Base-by-base conservation (phyloP, 2,113 vertebrate species). In the Dasyurus viverrinus region DNA sequence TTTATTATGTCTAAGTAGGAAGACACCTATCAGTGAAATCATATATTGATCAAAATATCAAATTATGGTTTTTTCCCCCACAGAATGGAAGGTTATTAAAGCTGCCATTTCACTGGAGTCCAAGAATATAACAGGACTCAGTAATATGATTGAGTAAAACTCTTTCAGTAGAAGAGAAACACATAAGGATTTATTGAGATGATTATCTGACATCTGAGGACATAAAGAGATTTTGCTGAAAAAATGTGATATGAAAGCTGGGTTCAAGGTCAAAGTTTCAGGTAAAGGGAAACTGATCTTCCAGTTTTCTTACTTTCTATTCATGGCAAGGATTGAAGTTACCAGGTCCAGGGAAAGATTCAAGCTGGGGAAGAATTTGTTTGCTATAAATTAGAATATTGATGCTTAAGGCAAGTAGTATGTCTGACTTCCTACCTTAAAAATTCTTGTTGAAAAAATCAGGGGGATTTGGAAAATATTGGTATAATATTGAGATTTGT, bases 11-110 rank as follows among this genome's bases (percentile, higher is more conserved):
- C 68, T 42, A 84, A 84, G 19, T 42, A 84, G n/a, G n/a, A 84
- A 84, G 68, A 84, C 36, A 42, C 7, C 36, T 42, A 84, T 42
- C 68, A 84, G 68, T 84, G 68, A 42, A 84, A 84, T 84, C 68
- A 84, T 42, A 42, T n/a, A 42, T 84, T 84, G 94, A 97, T 95
- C 30, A 54, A 95, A 50, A 22, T 94, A 27, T 92, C 97, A 96
- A 96, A 96, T 97, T 95, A 96, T 90, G 14, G 54, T 94, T 96
- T 91, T 57, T 91, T 50, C 90, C 24, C 8, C 36, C 16, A 42
- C 1, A 84, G n/a, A 84, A 42, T 42, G n/a, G n/a, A 84, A 84
- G 19, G 6, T n/a, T n/a, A 76, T n/a, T 76, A 76, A 76, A 76
- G 36, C 36, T 76, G 68, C 36, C 68, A 84, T 84, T 42, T 84